Evolutionary conservation across 92 coral and sea anemone species (phyloP).

Genomic region (Heliopora coerulea): DNA sequence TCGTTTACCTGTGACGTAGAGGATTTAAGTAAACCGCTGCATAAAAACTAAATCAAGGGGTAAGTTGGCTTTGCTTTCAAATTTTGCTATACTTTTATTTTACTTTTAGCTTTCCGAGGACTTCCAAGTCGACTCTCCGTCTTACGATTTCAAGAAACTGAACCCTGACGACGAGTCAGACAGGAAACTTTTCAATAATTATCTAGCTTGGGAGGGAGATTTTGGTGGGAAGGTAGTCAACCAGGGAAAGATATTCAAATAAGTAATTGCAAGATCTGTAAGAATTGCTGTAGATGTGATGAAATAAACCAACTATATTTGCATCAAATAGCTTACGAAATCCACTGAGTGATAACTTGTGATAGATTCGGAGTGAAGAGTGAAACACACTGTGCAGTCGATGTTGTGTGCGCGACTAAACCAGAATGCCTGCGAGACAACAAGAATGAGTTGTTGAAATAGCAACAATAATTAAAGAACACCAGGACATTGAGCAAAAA

Average conservation of each 20-base stretch:
- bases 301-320: constrained; percentile 18
- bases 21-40: no score
- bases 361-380: no score
- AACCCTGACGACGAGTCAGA: constrained; percentile 70
- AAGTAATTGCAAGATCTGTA: background rate
- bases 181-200: constrained; percentile 64
- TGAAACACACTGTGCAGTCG: no score
- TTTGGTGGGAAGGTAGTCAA: constrained; percentile 55
- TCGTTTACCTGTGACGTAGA: no score
- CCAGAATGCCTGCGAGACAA: no score
- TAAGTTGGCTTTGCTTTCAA: background rate
- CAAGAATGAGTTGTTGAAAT: no score
- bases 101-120: constrained; percentile 60
- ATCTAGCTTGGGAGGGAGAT: constrained; percentile 65
- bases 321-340: no score
- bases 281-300: background rate
- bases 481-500: no score
- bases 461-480: no score
- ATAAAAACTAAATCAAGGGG: no score
- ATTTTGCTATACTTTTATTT: constrained; percentile 1
- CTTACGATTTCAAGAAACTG: constrained; percentile 70
- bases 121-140: constrained; percentile 76
- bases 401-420: no score
- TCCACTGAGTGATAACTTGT: no score
- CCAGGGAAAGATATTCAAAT: constrained; percentile 80